These are phyloP conservation scores for Chitala chitala DNA, from an alignment of 2,113 vertebrate species.

Conservation along the genomic window DNA sequence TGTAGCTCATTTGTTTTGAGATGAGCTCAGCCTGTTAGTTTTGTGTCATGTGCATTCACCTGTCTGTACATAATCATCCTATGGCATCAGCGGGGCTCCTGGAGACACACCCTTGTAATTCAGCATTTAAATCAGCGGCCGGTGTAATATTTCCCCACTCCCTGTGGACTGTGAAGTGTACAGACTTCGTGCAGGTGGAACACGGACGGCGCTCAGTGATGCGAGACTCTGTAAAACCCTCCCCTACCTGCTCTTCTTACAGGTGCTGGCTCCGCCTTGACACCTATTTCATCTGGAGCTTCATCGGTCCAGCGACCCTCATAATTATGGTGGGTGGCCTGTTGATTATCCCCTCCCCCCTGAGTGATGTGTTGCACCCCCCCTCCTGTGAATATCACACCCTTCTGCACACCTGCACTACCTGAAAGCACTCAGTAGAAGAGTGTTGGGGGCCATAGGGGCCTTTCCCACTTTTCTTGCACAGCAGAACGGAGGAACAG, in stretches of 20 bases:
- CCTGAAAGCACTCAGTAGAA: constrained; percentile 39
- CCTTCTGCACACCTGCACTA: constrained; percentile 54
- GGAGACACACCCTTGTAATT: constrained; percentile 65
- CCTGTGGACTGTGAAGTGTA: constrained; percentile 54
- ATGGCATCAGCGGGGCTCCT: constrained; percentile 61
- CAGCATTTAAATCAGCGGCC: constrained; percentile 69
- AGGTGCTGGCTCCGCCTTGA: constrained; percentile 98
- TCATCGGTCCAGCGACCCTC: constrained; percentile 98
- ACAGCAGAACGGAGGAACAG: background rate
- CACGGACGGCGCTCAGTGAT: constrained; percentile 62
- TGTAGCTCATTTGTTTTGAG: constrained; percentile 27
- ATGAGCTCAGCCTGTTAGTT: constrained; percentile 47
- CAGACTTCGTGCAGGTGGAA: constrained; percentile 76
- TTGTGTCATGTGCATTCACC: constrained; percentile 45
- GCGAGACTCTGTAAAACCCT: constrained; percentile 52
- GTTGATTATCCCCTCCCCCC: constrained; percentile 77
- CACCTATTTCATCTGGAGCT: constrained; percentile 99
- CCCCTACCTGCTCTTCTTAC: constrained; percentile 64
- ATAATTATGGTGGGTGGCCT: constrained; percentile 94
- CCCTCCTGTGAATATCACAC: constrained; percentile 53
- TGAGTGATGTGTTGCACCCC: constrained; percentile 59
- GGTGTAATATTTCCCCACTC: constrained; percentile 72
- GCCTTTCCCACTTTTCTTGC: too few species aligned
- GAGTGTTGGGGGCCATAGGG: too few species aligned
- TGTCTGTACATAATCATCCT: constrained; percentile 64